phyloP scores from a whole-genome alignment of 2,113 vertebrate genomes.

The Taurulus bubalis region DNA sequence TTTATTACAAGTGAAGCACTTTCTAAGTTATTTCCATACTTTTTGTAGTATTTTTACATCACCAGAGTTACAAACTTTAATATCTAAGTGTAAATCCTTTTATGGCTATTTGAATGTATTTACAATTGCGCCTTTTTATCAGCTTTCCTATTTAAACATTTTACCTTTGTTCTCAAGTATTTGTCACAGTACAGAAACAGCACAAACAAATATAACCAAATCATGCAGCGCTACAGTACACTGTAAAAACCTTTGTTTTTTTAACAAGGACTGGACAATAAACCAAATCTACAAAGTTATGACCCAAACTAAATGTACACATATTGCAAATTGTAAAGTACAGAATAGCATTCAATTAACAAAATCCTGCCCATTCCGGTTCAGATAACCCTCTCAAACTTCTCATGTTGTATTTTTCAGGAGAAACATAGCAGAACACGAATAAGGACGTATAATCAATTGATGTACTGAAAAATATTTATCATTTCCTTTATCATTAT shows the following conservation, averaged over 20 bases:
- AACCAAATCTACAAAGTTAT: not conserved
- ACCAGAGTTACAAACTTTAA: slow-evolving; percentile 3
- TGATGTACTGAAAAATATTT: not conserved
- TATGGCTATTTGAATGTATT: slow-evolving; percentile 20
- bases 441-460: not conserved
- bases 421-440: slow-evolving; percentile 3
- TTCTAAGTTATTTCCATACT: slow-evolving; percentile 7
- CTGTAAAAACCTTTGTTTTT: not conserved
- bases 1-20: slow-evolving; percentile 21
- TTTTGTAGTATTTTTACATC: slow-evolving; percentile 17
- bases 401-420: not conserved
- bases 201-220: slow-evolving; percentile 15
- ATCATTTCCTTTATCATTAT: slow-evolving; percentile 1
- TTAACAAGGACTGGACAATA: not conserved
- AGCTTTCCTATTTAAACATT: not conserved
- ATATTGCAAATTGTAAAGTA: not conserved
- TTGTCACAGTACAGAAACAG: slow-evolving; percentile 13
- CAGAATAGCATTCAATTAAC: not conserved
- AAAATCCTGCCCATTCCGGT: not conserved
- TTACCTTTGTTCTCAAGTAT: slow-evolving; percentile 16
- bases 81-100: slow-evolving; percentile 8
- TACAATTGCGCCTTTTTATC: slow-evolving; percentile 28
- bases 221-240: not conserved
- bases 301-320: not conserved
- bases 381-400: not conserved